Evolutionary conservation across 2,797 vertebrate species (phyloP), one percentile per base, ranked within the genome.

Genomic region (Hyperoplus immaculatus): DNA sequence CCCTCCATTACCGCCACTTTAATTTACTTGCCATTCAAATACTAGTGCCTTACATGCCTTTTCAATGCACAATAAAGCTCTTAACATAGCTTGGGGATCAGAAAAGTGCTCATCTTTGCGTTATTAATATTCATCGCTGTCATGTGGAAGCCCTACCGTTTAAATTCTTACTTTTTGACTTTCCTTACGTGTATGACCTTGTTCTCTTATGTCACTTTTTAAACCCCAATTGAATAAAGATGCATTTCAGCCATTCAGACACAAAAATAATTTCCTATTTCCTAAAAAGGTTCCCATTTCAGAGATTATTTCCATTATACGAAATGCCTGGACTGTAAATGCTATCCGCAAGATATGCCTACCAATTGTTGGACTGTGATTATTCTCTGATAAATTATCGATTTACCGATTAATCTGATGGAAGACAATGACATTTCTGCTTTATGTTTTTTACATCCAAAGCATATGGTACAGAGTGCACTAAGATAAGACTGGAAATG

Each of bases 21-120:
- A 83, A 84, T 84, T 90, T 77, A 86, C 84, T 84, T 79, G 55
- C 80, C 75, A 59, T 57, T 66, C 88, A 88, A 75, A 78, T 83
- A 70, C 87, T 82, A 82, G 67, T 74, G 80, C 74, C 69, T 88
- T 87, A 88, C 85, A 87, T 77, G 81, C 76, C 50, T 79, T 84
- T 92, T 85, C 81, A 84, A 77, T 79, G 85, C 88, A 87, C 92
- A 91, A 88, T 93, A 92, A 92, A 85, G 91, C 88, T 93, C 84
- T 94, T 92, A 92, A 88, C 88, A 90, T 87, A 89, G 91, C 89
- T 90, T 69, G 56, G 77, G 83, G 84, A 92, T 93, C 85, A 89
- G 87, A 90, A 70, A 81, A 72, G 70, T 69, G 69, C 56, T 77
- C 84, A 82, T 87, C 75, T 85, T 72, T 79, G 59, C 78, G 72